Percentiles rank a stretch among this genome's conserved stretches.
These are phyloP conservation scores for Piprites chloris DNA, from an alignment of 2,113 vertebrate genomes.

Conservation along the genomic window DNA sequence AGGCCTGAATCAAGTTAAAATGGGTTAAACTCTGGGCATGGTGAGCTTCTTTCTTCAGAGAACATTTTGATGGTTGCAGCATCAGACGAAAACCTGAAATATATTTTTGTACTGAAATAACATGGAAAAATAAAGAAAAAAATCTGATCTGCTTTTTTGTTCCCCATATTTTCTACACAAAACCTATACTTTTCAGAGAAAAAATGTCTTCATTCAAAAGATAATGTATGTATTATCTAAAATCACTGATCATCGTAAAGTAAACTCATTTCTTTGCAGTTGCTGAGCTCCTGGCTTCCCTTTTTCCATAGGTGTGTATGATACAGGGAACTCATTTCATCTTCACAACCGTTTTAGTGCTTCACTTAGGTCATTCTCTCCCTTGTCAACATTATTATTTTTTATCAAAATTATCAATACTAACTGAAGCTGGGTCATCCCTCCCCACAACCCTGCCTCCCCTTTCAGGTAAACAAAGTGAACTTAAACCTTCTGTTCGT, in stretches of 20 bases:
- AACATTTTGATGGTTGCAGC: not conserved
- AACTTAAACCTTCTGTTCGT: not conserved
- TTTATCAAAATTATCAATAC: not conserved
- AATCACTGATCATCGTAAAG: not conserved
- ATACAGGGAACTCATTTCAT: not conserved
- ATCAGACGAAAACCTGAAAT: not conserved
- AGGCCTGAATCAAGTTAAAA: not conserved
- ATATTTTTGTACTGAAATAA: not conserved
- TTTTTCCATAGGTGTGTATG: not conserved
- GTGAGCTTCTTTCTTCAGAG: not conserved
- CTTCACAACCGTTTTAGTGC: not conserved
- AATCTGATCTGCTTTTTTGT: too few species aligned
- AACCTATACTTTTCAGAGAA: rapidly evolving
- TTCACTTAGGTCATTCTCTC: not conserved
- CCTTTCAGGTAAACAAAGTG: not conserved
- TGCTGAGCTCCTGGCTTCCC: not conserved
- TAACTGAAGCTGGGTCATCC: not conserved
- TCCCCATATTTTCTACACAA: not conserved
- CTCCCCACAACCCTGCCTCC: rapidly evolving
- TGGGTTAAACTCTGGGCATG: not conserved
- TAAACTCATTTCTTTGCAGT: not conserved
- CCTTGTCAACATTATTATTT: not conserved
- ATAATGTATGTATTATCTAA: not conserved
- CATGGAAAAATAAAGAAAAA: not conserved
- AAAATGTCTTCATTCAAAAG: not conserved